These are phyloP conservation scores for Drymodes brunneopygia DNA, from an alignment of 2,113 vertebrate species.

Conservation along the genomic window DNA sequence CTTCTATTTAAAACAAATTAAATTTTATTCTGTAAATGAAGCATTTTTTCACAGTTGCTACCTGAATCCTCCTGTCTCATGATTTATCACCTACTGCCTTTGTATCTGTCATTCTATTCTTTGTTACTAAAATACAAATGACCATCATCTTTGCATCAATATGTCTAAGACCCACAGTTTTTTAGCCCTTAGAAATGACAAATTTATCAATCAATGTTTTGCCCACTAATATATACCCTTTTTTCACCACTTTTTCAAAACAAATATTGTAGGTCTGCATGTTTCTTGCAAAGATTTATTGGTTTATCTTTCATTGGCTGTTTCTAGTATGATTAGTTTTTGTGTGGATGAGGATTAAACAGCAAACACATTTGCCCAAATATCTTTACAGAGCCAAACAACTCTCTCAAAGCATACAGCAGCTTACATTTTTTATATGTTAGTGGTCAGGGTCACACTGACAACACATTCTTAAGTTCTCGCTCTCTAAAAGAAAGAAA, in stretches of 20 bases:
- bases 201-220: constrained; percentile 36
- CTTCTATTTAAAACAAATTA: background rate
- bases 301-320: constrained; percentile 15
- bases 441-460: background rate
- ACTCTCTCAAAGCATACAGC: background rate
- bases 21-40: background rate
- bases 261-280: background rate
- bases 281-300: constrained; percentile 39
- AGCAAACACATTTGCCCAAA: constrained; percentile 23
- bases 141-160: constrained; percentile 8
- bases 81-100: background rate
- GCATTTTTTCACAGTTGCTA: background rate
- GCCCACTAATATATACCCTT: background rate
- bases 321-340: constrained; percentile 15
- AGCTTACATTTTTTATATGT: constrained; percentile 43
- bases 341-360: constrained; percentile 21
- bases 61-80: background rate
- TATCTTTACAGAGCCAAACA: constrained; percentile 21
- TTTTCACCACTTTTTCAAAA: constrained; percentile 25
- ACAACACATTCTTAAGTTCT: background rate
- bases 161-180: background rate
- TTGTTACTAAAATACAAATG: constrained; percentile 22
- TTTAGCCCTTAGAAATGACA: background rate
- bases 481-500: background rate
- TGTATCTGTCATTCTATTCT: background rate